These are phyloP conservation scores for Myoxocephalus aenaeus DNA, from an alignment of 2,797 vertebrate genomes.

Conservation along the genomic window DNA sequence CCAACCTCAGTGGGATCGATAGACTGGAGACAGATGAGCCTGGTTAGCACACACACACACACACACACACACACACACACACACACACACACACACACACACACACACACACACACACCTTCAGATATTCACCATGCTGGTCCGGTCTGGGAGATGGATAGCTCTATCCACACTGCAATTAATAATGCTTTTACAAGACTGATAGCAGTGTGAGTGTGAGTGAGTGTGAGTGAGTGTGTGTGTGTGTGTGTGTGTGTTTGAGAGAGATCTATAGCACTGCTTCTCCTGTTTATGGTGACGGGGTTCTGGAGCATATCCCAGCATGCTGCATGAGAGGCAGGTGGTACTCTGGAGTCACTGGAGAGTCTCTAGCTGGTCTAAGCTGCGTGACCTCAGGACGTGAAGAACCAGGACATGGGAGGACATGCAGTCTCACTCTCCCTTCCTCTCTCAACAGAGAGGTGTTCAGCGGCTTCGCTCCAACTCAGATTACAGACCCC, in stretches of 20 bases:
- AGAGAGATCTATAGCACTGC: slow-evolving; percentile 12
- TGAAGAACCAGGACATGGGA: neutral
- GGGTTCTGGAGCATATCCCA: slow-evolving; percentile 9
- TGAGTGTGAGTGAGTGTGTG: no score
- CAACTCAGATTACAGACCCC: no score
- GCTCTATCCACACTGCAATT: slow-evolving; percentile 68
- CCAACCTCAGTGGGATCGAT: slow-evolving; percentile 62
- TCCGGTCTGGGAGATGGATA: slow-evolving; percentile 66
- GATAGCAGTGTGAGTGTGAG: slow-evolving; percentile 27
- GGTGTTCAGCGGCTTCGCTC: no score
- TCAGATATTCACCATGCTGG: neutral
- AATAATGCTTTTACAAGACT: slow-evolving; percentile 77
- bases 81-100: slow-evolving; percentile 7
- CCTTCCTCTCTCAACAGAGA: no score
- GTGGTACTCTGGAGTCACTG: neutral
- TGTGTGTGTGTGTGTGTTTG: slow-evolving; percentile 4
- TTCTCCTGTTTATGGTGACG: neutral
- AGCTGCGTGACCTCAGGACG: neutral
- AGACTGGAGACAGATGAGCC: slow-evolving; percentile 60
- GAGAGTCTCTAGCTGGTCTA: neutral
- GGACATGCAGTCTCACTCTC: neutral
- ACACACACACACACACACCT: slow-evolving; percentile 6
- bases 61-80: slow-evolving; percentile 14
- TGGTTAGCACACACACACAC: slow-evolving; percentile 30
- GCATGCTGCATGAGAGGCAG: neutral